Evolutionary conservation across 53 echinoderm and acorn worm genomes (phyloP).

Genomic region (Echinometra lucunter): DNA sequence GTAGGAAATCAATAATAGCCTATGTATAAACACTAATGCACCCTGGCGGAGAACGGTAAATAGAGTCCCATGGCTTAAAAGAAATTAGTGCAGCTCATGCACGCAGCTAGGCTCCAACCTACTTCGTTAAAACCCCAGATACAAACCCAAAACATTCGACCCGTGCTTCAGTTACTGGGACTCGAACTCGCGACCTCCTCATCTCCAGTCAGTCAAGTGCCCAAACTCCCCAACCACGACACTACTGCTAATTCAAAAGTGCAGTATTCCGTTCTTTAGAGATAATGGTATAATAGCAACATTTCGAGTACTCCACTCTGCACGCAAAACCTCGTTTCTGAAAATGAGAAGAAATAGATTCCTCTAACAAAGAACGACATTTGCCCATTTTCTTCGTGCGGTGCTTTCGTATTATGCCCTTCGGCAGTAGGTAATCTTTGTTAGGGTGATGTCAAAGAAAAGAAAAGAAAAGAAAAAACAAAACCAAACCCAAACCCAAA

Average conservation of each 20-base stretch:
- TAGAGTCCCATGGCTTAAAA: not conserved
- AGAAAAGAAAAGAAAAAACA: too few species aligned
- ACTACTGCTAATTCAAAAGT: constrained; percentile 26
- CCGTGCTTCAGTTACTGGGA: too few species aligned
- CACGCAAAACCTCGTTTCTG: constrained; percentile 3
- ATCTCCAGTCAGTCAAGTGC: not conserved
- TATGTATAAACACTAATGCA: too few species aligned
- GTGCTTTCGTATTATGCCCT: constrained; percentile 9
- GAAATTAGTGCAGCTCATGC: not conserved
- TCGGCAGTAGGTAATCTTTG: constrained; percentile 24
- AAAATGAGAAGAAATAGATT: constrained; percentile 26
- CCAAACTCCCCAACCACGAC: not conserved
- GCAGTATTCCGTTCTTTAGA: not conserved
- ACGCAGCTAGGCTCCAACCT: too few species aligned
- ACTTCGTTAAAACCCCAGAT: too few species aligned
- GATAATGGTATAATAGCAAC: constrained; percentile 22
- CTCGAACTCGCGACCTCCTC: not conserved
- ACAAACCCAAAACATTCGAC: too few species aligned
- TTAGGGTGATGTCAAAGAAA: constrained; percentile 2
- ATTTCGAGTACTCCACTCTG: constrained; percentile 17
- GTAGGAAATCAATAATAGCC: not conserved
- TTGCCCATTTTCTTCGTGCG: constrained; percentile 5
- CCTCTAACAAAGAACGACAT: constrained; percentile 32
- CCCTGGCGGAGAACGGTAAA: not conserved
- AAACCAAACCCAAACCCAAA: too few species aligned